Conservation (phyloP, 2,113 vertebrate species). For the Tetraodon nigroviridis region DNA sequence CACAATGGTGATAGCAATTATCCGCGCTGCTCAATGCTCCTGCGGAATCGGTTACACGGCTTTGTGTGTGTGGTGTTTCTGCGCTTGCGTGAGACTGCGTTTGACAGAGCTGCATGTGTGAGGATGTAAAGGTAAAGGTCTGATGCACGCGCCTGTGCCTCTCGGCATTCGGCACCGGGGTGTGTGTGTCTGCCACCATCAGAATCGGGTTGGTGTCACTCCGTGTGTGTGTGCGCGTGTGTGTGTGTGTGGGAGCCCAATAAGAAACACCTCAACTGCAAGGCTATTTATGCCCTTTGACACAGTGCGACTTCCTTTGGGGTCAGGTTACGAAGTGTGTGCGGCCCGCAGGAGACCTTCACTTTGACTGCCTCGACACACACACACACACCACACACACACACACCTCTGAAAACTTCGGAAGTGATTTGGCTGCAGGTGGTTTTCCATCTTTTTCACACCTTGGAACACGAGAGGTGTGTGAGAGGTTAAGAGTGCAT, state of each 20-base stretch:
- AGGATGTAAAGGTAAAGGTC: constrained; percentile 14
- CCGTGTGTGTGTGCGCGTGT: not conserved
- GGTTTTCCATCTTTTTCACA: constrained; percentile 50
- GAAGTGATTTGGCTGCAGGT: constrained; percentile 53
- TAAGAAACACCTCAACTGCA: constrained; percentile 68
- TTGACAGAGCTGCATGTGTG: constrained; percentile 39
- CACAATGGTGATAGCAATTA: constrained; percentile 78
- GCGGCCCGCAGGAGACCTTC: constrained; percentile 22
- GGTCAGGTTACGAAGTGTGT: constrained; percentile 59
- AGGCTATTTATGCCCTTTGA: constrained; percentile 60
- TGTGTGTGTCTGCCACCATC: not conserved
- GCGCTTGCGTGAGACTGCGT: constrained; percentile 20
- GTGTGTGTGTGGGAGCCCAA: not conserved
- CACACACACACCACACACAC: constrained; percentile 34
- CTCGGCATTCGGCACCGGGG: too few relatives aligned
- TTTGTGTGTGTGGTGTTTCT: constrained; percentile 55
- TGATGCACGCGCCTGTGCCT: constrained; percentile 1
- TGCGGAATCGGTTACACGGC: constrained; percentile 75
- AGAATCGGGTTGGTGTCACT: too few relatives aligned
- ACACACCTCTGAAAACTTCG: constrained; percentile 30
- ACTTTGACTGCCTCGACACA: constrained; percentile 14
- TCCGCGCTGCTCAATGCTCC: constrained; percentile 71
- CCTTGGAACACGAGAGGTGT: constrained; percentile 52
- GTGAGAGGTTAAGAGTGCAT: constrained; percentile 19
- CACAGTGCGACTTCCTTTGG: constrained; percentile 45